phyloP scores from a whole-genome alignment of 2,113 vertebrate species.

The Esox niger region DNA sequence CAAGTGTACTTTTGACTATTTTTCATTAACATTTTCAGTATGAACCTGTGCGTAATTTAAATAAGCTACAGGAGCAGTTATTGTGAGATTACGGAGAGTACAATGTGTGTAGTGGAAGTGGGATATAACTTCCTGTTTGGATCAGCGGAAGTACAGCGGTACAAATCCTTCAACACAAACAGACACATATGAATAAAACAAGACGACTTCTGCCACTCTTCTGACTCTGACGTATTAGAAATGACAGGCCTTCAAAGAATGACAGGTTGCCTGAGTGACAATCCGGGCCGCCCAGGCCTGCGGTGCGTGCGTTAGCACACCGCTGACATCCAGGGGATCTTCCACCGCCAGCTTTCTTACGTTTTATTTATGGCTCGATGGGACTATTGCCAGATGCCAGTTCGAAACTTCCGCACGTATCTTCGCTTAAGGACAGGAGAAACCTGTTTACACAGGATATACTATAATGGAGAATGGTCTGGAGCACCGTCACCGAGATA shows the following conservation, averaged over 20 bases:
- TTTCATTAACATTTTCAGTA: not conserved
- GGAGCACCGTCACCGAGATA: too few relatives aligned
- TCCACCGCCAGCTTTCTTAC: slow-evolving; percentile 16
- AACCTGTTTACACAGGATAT: too few relatives aligned
- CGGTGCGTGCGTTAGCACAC: not conserved
- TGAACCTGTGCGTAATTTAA: not conserved
- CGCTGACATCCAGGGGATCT: slow-evolving; percentile 8
- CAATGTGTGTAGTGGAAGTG: slow-evolving; percentile 24
- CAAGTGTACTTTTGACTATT: not conserved
- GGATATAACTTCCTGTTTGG: slow-evolving; percentile 52
- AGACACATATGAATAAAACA: slow-evolving; percentile 20
- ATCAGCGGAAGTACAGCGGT: slow-evolving; percentile 74
- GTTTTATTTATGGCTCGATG: slow-evolving; percentile 37
- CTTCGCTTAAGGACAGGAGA: too few relatives aligned
- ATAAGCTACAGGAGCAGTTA: not conserved
- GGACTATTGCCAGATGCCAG: too few relatives aligned
- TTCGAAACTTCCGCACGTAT: too few relatives aligned
- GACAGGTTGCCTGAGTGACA: slow-evolving; percentile 57
- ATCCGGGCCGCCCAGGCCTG: not conserved
- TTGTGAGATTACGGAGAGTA: not conserved
- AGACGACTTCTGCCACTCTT: not conserved
- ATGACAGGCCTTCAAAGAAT: slow-evolving; percentile 63
- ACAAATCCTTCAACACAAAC: slow-evolving; percentile 44
- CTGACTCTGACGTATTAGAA: slow-evolving; percentile 66
- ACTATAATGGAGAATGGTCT: too few relatives aligned